phyloP scores from a whole-genome alignment of 2,113 vertebrate genomes.

The Myrmecobius fasciatus region DNA sequence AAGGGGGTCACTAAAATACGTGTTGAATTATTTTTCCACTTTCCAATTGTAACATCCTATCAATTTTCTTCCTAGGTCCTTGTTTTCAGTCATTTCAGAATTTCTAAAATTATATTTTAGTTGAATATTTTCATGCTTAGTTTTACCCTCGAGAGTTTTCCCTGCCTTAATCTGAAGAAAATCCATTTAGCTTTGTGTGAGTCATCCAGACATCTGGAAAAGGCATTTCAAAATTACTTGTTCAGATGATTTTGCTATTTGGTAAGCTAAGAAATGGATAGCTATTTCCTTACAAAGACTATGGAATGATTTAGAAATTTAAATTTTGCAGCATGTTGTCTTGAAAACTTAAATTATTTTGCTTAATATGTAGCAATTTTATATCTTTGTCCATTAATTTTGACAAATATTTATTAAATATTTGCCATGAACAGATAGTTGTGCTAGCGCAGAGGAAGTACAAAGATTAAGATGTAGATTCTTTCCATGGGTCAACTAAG shows the following conservation, averaged over 20 bases:
- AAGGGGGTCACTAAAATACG: constrained; percentile 2
- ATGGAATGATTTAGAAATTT: constrained; percentile 21
- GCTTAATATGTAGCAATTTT: not conserved
- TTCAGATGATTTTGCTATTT: constrained; percentile 51
- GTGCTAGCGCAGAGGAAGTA: not conserved
- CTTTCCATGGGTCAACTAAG: not conserved
- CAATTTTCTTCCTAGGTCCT: constrained; percentile 11
- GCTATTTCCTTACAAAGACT: constrained; percentile 52
- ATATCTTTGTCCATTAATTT: not conserved
- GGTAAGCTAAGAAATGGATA: constrained; percentile 31
- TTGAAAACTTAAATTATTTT: constrained; percentile 30
- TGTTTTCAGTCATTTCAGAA: constrained; percentile 42
- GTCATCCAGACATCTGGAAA: constrained; percentile 44
- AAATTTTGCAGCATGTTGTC: constrained; percentile 27
- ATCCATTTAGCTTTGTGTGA: constrained; percentile 33
- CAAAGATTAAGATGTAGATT: not conserved
- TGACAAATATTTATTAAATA: not conserved
- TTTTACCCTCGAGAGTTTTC: constrained; percentile 35
- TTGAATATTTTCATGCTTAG: constrained; percentile 31
- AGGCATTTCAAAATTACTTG: constrained; percentile 54
- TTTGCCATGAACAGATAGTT: not conserved
- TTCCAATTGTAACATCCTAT: constrained; percentile 21
- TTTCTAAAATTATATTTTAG: constrained; percentile 52
- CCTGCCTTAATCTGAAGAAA: constrained; percentile 53
- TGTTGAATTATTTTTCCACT: constrained; percentile 34